A percentile compares a stretch with the other conserved stretches of the same genome.
Evolutionary conservation across 2,797 vertebrate genomes (phyloP).

Genomic region (Myripristis murdjan): DNA sequence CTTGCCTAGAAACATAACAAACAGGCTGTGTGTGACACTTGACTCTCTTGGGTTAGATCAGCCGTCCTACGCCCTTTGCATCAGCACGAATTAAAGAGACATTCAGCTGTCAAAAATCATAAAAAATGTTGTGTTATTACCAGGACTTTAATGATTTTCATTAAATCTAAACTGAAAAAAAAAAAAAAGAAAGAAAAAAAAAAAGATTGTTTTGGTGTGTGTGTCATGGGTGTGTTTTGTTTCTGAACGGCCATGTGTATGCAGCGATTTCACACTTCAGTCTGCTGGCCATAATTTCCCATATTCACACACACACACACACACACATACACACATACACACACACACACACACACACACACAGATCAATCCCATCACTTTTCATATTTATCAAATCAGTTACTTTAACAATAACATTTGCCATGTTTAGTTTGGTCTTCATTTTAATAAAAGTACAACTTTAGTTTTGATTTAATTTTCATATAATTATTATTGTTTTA

Average conservation of each 20-base stretch:
- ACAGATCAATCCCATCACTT: no score
- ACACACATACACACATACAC: no score
- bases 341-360: no score
- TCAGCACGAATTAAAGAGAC: constrained; percentile 13
- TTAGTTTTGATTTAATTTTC: no score
- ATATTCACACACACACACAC: not conserved
- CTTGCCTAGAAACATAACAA: constrained; percentile 7
- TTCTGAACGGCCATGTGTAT: constrained; percentile 8
- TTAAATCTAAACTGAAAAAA: constrained; percentile 8
- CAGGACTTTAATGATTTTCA: not conserved
- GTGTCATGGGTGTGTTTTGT: constrained; percentile 6
- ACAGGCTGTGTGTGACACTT: constrained; percentile 12
- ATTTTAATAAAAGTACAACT: no score
- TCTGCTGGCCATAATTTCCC: not conserved
- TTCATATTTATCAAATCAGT: no score
- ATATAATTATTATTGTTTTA: no score
- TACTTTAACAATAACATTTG: no score
- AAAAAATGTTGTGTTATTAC: not conserved
- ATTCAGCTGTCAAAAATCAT: constrained; percentile 34
- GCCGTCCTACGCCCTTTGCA: not conserved
- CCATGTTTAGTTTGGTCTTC: no score
- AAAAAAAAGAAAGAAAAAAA: no score
- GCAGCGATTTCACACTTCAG: constrained; percentile 29
- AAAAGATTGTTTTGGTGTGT: not conserved
- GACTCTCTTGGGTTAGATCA: constrained; percentile 7